These are phyloP conservation scores for Sphinx pinastri DNA, from an alignment of 2,888 invertebrate genomes.

Conservation along the genomic window DNA sequence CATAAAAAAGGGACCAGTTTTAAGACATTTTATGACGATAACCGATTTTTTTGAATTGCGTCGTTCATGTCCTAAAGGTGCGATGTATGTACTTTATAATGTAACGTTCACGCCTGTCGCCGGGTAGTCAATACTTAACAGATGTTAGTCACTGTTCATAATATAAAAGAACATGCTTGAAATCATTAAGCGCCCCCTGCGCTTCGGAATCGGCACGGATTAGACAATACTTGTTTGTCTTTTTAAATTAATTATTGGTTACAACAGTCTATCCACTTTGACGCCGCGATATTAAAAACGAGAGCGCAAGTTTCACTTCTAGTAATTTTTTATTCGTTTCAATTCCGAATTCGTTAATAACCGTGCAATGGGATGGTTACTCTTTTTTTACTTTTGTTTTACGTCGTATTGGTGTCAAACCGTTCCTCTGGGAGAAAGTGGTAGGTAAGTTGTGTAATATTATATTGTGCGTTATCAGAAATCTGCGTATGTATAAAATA, in stretches of 20 bases:
- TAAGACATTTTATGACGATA: too few species aligned
- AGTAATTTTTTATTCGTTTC: conserved; percentile 46
- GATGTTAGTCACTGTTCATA: too few species aligned
- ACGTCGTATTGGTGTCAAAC: not conserved
- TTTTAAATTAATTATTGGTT: not conserved
- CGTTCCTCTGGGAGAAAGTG: conserved; percentile 46
- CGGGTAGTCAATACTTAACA: too few species aligned
- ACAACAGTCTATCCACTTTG: conserved; percentile 1
- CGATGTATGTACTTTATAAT: too few species aligned
- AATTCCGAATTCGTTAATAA: conserved; percentile 36
- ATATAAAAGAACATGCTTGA: too few species aligned
- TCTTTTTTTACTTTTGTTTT: not conserved
- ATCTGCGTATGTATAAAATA: too few species aligned
- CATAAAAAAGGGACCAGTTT: too few species aligned
- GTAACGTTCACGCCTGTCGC: too few species aligned
- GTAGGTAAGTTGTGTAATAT: conserved; percentile 47
- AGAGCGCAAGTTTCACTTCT: conserved; percentile 61
- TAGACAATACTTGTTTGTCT: not conserved
- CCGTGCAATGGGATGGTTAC: conserved; percentile 1
- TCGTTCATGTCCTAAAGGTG: too few species aligned
- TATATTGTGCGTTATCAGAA: conserved; percentile 39
- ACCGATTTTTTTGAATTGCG: too few species aligned
- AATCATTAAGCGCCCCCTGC: too few species aligned
- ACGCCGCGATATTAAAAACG: conserved; percentile 53
- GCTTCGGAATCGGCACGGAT: too few species aligned